Percentiles rank a stretch among this genome's conserved stretches.
Evolutionary conservation across 2,113 vertebrate species (phyloP).

Genomic region (Ondatra zibethicus): DNA sequence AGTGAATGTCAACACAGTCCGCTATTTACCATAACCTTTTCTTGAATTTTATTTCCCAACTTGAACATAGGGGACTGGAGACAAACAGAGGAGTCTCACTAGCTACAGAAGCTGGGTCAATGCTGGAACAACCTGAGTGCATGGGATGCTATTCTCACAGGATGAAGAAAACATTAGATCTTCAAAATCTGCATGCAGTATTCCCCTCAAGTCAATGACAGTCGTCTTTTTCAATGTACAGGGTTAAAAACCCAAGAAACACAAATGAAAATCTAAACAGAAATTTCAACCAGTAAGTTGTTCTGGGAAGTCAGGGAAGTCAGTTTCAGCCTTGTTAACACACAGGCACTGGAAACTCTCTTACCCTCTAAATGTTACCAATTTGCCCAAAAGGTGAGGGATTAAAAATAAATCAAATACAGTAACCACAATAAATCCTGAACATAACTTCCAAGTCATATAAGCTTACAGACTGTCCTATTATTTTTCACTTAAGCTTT

Average conservation of each 20-base stretch:
- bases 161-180: not conserved
- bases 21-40: not conserved
- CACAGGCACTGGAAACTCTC: not conserved
- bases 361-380: not conserved
- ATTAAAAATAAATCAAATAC: not conserved
- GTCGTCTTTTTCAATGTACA: not conserved
- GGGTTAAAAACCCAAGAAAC: not conserved
- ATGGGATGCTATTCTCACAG: too few species aligned
- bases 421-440: not conserved
- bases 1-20: not conserved
- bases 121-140: not conserved
- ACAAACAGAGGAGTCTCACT: not conserved
- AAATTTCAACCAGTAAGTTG: not conserved
- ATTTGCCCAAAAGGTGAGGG: not conserved
- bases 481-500: not conserved
- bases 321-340: not conserved
- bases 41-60: not conserved
- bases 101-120: not conserved
- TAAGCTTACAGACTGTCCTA: not conserved
- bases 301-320: not conserved
- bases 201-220: not conserved
- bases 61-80: not conserved
- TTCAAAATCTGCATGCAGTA: not conserved
- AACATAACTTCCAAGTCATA: not conserved
- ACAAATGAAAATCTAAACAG: not conserved